Percentiles rank a stretch among this genome's conserved stretches.
Evolutionary conservation across 2,888 invertebrate genomes (phyloP).

Genomic region (Halictus quadricinctus): DNA sequence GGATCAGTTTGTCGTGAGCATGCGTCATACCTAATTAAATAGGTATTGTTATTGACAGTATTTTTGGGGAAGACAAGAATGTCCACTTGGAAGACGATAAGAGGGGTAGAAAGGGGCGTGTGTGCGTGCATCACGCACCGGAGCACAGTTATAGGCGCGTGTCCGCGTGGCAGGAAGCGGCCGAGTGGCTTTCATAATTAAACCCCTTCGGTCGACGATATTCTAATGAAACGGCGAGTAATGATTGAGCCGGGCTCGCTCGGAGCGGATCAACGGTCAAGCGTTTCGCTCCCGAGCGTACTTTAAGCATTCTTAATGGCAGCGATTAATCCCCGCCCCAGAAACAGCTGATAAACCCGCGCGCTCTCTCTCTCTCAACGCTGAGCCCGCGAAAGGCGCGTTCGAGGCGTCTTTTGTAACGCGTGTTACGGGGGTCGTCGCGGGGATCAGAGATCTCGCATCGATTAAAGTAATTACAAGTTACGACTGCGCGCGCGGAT

Average conservation of each 20-base stretch:
- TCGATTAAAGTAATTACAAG: constrained; percentile 59
- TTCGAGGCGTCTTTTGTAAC: constrained; percentile 33
- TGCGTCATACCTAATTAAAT: constrained; percentile 74
- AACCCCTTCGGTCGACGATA: constrained; percentile 77
- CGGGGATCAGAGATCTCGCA: constrained; percentile 43
- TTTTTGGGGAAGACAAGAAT: constrained; percentile 66
- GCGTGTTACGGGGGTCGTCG: constrained; percentile 27
- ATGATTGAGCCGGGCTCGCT: constrained; percentile 70
- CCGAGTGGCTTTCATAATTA: constrained; percentile 76
- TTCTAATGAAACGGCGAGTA: constrained; percentile 78
- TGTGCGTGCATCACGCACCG: constrained; percentile 72
- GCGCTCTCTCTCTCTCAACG: neutral
- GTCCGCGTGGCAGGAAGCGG: constrained; percentile 71
- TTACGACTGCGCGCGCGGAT: constrained; percentile 16
- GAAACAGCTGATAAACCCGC: constrained; percentile 2
- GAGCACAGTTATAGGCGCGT: constrained; percentile 73
- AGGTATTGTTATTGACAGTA: constrained; percentile 72
- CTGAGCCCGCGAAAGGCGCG: neutral
- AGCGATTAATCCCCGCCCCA: neutral
- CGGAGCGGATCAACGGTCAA: constrained; percentile 31
- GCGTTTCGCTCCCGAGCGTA: constrained; percentile 15
- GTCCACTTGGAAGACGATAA: constrained; percentile 20
- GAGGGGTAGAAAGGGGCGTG: constrained; percentile 27
- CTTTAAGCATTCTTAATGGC: constrained; percentile 15
- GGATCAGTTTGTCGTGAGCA: constrained; percentile 57